phyloP scores from a whole-genome alignment of 2,888 invertebrate genomes.

The Drosophila basisetae region DNA sequence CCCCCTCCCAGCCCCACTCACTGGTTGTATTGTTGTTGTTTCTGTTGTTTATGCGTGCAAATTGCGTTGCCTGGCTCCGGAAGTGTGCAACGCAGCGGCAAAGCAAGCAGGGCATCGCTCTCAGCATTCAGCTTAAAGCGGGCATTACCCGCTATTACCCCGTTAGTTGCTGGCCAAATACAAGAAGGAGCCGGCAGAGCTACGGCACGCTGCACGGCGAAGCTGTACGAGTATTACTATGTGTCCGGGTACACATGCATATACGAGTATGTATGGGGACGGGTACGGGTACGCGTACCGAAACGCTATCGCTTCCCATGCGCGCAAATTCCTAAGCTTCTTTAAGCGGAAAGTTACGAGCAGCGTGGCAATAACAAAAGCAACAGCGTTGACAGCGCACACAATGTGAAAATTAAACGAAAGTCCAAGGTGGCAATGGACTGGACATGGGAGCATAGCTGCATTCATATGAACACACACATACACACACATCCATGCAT shows the following conservation, averaged over 20 bases:
- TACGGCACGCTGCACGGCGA: conserved; percentile 30
- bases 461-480: conserved; percentile 4
- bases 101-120: conserved; percentile 26
- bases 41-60: conserved; percentile 71
- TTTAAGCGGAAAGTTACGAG: conserved; percentile 71
- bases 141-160: conserved; percentile 77
- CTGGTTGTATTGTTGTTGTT: conserved; percentile 35
- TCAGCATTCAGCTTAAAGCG: conserved; percentile 68
- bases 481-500: conserved; percentile 10
- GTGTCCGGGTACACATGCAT: conserved; percentile 9
- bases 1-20: not conserved
- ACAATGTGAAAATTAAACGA: conserved; percentile 58
- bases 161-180: conserved; percentile 62
- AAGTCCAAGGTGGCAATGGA: conserved; percentile 61
- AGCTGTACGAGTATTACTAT: conserved; percentile 5
- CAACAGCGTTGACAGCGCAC: conserved; percentile 51
- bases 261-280: not conserved
- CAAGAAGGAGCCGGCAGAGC: conserved; percentile 54
- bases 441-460: conserved; percentile 24
- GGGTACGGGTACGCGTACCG: conserved; percentile 7
- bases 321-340: conserved; percentile 67
- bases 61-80: conserved; percentile 58
- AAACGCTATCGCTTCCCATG: conserved; percentile 44
- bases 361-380: conserved; percentile 51
- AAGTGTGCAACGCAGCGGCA: conserved; percentile 44